Base-by-base conservation (phyloP, 2,888 invertebrate genomes). In the Panorpa germanica region DNA sequence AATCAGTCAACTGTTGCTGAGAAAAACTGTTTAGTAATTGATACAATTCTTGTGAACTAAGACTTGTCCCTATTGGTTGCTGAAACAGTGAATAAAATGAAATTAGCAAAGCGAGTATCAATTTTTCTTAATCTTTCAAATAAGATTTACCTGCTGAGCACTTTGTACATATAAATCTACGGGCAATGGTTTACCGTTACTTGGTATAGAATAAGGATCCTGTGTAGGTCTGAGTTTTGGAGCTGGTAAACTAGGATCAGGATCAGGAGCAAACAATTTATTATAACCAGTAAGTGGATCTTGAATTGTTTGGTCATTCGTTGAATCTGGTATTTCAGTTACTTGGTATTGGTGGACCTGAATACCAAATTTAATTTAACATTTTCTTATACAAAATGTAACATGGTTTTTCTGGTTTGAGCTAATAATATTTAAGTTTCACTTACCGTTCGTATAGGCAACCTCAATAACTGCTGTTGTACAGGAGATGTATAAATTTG, bases 181-280 rank as follows among this genome's bases (percentile, higher is more conserved):
- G 1, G 53, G 54, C 9, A 51, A 39, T 5, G 50, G 47, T 19
- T 52, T 48, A 7, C 47, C 52, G 39, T 57, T 57, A 43, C 56
- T 57, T 2, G 60, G 60, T 17, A 40, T 39, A 12, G 58, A 57
- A 28, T 50, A 50, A 5, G 53, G 49, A 35, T 48, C 45, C n/a
- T 50, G 52, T 2, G 48, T 49, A 4, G 52, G 49, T 3, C 53
- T 52, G 3, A 57, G 43, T 33, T 53, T 54, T 6, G 45, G 43
- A 4, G 54, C 46, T 5, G 55, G 54, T 24, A 58, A 38, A 21
- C 52, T 53, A 17, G 59, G 59, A 43, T 57, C 59, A 9, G 57
- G 57, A 44, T 63, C 61, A 16, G 60, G 61, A 5, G 59, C 60
- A 41, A 53, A 61, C 32, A 54, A 50, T 44, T 52, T 52, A 40